A percentile compares a stretch with the other conserved stretches of the same genome.
Conservation (phyloP, 2,113 vertebrate species). For the Electrona antarctica region DNA sequence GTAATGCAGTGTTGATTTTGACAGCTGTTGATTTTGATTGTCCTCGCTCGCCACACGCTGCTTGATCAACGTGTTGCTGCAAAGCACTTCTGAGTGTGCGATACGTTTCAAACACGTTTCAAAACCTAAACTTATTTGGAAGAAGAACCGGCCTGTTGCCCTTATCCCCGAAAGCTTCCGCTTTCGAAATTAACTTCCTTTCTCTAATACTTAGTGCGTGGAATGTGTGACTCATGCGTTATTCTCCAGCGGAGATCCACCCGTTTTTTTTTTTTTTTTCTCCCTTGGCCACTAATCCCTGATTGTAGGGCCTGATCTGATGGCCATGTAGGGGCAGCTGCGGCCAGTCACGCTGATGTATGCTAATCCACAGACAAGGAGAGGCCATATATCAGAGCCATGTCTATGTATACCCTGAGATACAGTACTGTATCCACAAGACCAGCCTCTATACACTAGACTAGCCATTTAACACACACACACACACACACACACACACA, state of each 20-base stretch:
- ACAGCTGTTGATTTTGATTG: too few species aligned
- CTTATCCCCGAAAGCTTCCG: not conserved
- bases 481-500: too few species aligned
- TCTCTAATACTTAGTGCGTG: conserved; percentile 24
- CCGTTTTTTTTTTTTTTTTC: not conserved
- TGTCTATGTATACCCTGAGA: conserved; percentile 68
- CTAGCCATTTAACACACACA: too few species aligned
- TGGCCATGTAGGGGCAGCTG: conserved; percentile 70
- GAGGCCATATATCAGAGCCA: conserved; percentile 61
- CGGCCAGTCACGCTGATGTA: conserved; percentile 53
- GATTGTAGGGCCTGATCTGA: conserved; percentile 57
- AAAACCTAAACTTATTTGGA: too few species aligned
- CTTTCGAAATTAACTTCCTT: conserved; percentile 25
- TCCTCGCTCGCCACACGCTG: too few species aligned
- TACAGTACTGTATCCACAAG: conserved; percentile 33
- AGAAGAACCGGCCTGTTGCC: not conserved
- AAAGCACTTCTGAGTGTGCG: too few species aligned
- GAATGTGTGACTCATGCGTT: conserved; percentile 66
- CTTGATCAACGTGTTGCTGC: too few species aligned
- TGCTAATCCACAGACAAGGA: conserved; percentile 65
- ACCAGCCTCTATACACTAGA: conserved; percentile 21
- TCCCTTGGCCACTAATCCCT: conserved; percentile 56
- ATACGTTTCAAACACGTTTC: too few species aligned
- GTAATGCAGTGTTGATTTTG: too few species aligned
- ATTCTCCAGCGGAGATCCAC: conserved; percentile 42